phyloP scores from a whole-genome alignment of 2,797 vertebrate species.

The Typhlichthys eigenmanni region DNA sequence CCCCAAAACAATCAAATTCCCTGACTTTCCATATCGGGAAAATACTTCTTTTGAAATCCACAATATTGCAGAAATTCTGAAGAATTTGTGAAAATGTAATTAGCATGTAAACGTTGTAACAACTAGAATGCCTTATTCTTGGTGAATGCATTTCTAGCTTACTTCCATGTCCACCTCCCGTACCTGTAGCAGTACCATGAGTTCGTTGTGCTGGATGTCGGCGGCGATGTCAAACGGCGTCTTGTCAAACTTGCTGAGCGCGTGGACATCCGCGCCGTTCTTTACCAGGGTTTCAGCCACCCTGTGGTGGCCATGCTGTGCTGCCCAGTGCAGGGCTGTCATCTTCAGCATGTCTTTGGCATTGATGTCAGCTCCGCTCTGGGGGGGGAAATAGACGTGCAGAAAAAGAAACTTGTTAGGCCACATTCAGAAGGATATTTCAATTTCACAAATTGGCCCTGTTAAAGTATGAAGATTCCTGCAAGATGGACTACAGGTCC shows the following conservation, averaged over 20 bases:
- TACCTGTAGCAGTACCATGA: slow-evolving; percentile 89
- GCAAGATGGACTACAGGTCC: too few relatives aligned
- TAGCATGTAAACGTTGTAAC: too few relatives aligned
- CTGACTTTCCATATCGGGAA: not conserved
- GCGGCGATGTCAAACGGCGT: slow-evolving; percentile 88
- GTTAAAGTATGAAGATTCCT: too few relatives aligned
- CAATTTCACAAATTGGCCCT: too few relatives aligned
- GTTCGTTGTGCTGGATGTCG: slow-evolving; percentile 86
- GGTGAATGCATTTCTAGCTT: too few relatives aligned
- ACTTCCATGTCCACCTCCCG: not conserved
- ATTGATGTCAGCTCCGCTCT: slow-evolving; percentile 92
- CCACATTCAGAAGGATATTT: too few relatives aligned
- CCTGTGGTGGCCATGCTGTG: slow-evolving; percentile 82
- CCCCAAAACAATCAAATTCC: not conserved
- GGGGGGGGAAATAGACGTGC: slow-evolving; percentile 4
- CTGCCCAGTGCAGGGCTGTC: slow-evolving; percentile 92
- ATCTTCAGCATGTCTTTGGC: slow-evolving; percentile 95
- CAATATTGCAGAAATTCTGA: too few relatives aligned
- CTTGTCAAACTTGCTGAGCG: slow-evolving; percentile 91
- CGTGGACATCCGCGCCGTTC: slow-evolving; percentile 85
- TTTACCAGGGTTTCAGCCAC: slow-evolving; percentile 84
- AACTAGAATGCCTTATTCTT: too few relatives aligned
- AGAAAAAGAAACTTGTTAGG: not conserved
- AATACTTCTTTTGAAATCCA: too few relatives aligned
- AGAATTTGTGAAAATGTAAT: too few relatives aligned